Base-by-base conservation (phyloP, 2,113 vertebrate genomes). In the Oncorhynchus mykiss region DNA sequence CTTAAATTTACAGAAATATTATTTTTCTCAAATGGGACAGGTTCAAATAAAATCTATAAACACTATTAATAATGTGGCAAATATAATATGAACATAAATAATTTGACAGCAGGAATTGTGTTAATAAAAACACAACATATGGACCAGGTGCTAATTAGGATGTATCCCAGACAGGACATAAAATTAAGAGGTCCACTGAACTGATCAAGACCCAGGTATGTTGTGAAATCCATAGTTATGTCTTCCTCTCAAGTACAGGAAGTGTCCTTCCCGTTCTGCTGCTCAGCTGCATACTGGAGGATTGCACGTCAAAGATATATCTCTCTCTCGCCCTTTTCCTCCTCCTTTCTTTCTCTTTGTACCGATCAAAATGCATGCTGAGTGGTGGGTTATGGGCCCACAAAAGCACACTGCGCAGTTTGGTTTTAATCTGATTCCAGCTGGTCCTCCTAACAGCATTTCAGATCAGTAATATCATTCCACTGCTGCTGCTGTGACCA, bases 401-500 rank as follows among this genome's bases (percentile, higher is more conserved):
- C 86, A 88, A 91, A 88, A 87, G 91, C 90, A 87, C 90, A 92
- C 88, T 86, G 88, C 79, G 85, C 88, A 88, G 92, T 92, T 92
- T 90, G 88, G 87, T 91, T 89, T 89, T 92, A 93, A 93, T 94
- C 91, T 91, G 93, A 94, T 94, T 92, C 90, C 89, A 89, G 84
- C 83, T 83, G 84, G 88, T 82, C 88, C 77, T 82, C 78, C 87
- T 91, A 91, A 92, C 90, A 88, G 86, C 83, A 91, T 92, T 92
- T 93, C 87, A 88, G 88, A 86, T 89, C 86, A 90, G 86, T 92
- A 92, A 94, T 93, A 92, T 92, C 84, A 91, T 93, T 92, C 92
- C 82, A 72, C 81, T 51, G 69, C 70, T 78, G 87, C 88, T 85
- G 88, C 88, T 77, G 88, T 77, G 85, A 90, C 90, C 87, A 79